Conservation (phyloP, 2,113 vertebrate species). For the Siniperca chuatsi region DNA sequence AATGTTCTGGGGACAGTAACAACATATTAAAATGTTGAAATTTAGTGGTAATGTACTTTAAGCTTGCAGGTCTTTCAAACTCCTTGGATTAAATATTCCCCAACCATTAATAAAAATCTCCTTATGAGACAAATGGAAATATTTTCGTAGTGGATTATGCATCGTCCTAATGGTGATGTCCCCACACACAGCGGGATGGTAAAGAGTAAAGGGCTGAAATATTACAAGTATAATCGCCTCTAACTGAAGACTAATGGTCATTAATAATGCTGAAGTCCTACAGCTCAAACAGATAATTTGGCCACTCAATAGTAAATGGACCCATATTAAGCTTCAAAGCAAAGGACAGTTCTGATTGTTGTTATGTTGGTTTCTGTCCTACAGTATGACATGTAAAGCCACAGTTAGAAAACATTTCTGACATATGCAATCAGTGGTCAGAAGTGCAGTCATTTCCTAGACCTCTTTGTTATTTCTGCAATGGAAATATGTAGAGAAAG, state of each 20-base stretch:
- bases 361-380: neutral
- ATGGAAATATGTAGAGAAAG: neutral
- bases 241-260: constrained; percentile 45
- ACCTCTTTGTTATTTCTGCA: neutral
- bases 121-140: constrained; percentile 84
- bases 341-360: neutral
- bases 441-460: no score
- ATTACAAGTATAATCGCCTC: constrained; percentile 81
- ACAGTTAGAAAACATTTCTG: neutral
- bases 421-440: neutral
- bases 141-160: constrained; percentile 85
- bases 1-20: neutral
- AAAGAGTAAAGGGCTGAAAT: constrained; percentile 67
- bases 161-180: constrained; percentile 82
- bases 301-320: neutral
- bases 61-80: constrained; percentile 15
- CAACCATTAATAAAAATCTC: constrained; percentile 87
- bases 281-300: constrained; percentile 33
- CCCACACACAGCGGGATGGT: constrained; percentile 59
- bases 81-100: constrained; percentile 50
- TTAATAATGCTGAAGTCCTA: constrained; percentile 12
- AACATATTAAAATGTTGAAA: neutral
- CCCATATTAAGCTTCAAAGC: neutral
- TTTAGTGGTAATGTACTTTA: neutral
- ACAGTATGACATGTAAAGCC: neutral